phyloP scores from a whole-genome alignment of 2,797 vertebrate genomes.

The Rhadinocentrus ornatus region DNA sequence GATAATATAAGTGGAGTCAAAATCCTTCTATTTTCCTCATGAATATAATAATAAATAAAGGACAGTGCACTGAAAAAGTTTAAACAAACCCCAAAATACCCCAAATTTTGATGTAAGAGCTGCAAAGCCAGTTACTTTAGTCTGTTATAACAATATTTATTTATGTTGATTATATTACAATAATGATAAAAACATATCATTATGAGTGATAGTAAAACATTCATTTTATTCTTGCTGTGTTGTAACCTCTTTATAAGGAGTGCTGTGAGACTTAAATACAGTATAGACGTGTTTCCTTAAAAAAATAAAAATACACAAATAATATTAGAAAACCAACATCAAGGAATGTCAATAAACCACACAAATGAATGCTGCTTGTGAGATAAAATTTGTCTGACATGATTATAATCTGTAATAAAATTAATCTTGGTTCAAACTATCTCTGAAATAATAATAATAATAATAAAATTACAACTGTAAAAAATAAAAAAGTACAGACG shows the following conservation, averaged over 20 bases:
- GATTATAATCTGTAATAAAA: not conserved
- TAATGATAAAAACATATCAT: constrained; percentile 69
- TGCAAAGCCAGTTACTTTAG: constrained; percentile 18
- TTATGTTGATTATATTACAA: constrained; percentile 78
- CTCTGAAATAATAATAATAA: not conserved
- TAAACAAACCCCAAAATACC: not conserved
- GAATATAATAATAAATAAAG: not conserved
- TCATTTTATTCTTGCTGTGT: constrained; percentile 63
- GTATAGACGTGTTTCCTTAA: constrained; percentile 60
- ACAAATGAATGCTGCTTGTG: constrained; percentile 17
- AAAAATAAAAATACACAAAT: constrained; percentile 53
- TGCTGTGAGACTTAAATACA: constrained; percentile 63
- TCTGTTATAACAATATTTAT: constrained; percentile 75
- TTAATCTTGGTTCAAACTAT: not conserved
- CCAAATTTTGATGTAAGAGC: not conserved
- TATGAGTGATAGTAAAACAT: constrained; percentile 70
- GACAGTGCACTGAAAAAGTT: not conserved
- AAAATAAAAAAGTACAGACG: constrained; percentile 19
- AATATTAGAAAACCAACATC: constrained; percentile 39
- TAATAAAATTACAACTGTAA: not conserved
- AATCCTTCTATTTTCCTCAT: not conserved
- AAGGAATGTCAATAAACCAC: constrained; percentile 41
- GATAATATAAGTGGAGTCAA: not conserved
- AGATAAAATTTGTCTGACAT: constrained; percentile 23
- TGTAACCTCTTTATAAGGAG: constrained; percentile 46